These are phyloP conservation scores for Prionailurus viverrinus DNA, from an alignment of 2,113 vertebrate species.

Conservation along the genomic window DNA sequence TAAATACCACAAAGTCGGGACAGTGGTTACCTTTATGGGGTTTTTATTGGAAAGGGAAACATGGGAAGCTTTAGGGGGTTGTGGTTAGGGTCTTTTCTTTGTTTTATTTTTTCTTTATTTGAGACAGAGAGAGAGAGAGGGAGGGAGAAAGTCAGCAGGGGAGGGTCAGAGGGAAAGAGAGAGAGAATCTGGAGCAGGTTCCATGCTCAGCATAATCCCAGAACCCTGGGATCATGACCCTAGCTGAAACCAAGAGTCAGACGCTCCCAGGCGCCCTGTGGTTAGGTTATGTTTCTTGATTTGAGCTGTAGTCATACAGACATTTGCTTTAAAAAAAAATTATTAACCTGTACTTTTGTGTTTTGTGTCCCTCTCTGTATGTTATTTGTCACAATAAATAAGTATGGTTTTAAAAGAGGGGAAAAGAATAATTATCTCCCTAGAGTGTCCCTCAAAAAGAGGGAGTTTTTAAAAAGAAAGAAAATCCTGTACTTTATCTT, in stretches of 20 bases:
- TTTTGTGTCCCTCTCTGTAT: background rate
- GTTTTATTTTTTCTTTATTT: no score
- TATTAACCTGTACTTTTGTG: slow-evolving; percentile 11
- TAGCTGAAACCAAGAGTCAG: no score
- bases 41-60: slow-evolving; percentile 9
- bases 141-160: no score
- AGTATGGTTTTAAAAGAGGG: background rate
- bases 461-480: background rate
- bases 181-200: no score
- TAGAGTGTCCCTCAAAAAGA: background rate
- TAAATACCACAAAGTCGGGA: background rate
- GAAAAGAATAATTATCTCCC: background rate
- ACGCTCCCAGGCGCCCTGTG: no score
- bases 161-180: no score
- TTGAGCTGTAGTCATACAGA: background rate
- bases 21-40: background rate
- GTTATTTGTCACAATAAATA: slow-evolving; percentile 21
- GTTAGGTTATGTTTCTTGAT: slow-evolving; percentile 38
- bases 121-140: no score
- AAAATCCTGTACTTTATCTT: background rate
- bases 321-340: slow-evolving; percentile 36
- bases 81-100: slow-evolving; percentile 30
- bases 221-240: no score
- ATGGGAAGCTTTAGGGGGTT: background rate
- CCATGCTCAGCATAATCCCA: no score